These are phyloP conservation scores for Drosophila gunungcola DNA, from an alignment of 1,140 invertebrate genomes.

Conservation along the genomic window DNA sequence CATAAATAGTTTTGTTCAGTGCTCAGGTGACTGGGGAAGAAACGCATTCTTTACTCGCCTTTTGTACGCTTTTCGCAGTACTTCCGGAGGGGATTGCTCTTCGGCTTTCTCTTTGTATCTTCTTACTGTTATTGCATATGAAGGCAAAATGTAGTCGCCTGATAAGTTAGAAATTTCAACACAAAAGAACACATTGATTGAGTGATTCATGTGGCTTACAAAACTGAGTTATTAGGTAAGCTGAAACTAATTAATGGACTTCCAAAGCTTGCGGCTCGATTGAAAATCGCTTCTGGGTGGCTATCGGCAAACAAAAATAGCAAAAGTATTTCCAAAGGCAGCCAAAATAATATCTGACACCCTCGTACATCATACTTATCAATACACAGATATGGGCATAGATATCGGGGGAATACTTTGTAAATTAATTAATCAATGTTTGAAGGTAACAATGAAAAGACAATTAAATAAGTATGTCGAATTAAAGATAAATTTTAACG, in stretches of 20 bases:
- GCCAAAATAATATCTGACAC: constrained; percentile 30
- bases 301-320: constrained; percentile 29
- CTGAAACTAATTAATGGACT: constrained; percentile 35
- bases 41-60: constrained; percentile 42
- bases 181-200: constrained; percentile 19
- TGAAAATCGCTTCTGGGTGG: constrained; percentile 1
- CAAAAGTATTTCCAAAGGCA: constrained; percentile 17
- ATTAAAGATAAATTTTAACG: background rate
- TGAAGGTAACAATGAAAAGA: constrained; percentile 14
- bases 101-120: constrained; percentile 16
- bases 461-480: constrained; percentile 20
- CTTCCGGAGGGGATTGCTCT: constrained; percentile 55
- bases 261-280: constrained; percentile 14
- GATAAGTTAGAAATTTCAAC: background rate
- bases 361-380: constrained; percentile 53
- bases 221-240: constrained; percentile 37
- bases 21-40: constrained; percentile 13
- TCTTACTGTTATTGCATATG: constrained; percentile 1
- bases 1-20: constrained; percentile 5
- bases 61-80: constrained; percentile 36
- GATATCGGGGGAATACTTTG: constrained; percentile 27
- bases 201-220: constrained; percentile 29
- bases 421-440: constrained; percentile 50
- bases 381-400: constrained; percentile 10
- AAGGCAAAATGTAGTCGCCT: background rate